Evolutionary conservation across 1,140 invertebrate genomes (phyloP), one percentile per base, ranked within the genome.

Genomic region (Drosophila pandora): DNA sequence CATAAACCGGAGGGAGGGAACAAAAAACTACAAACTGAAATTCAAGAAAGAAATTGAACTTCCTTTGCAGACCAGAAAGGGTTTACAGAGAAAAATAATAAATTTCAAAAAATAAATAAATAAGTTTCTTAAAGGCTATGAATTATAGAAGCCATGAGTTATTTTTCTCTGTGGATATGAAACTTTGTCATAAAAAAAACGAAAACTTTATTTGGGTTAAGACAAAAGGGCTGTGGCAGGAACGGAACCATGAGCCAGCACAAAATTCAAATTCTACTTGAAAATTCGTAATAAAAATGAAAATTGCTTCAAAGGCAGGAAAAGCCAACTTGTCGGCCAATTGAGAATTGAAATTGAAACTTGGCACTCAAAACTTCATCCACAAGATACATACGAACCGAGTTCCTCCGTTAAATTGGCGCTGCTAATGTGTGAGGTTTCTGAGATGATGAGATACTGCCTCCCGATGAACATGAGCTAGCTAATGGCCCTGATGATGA

Each of bases 331-430:
- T 82, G 75, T 60, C 61, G 69, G 71, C 50, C 80, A 83, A 79
- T 71, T 84, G 80, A 79, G 76, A 75, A 76, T 65, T 61, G 78
- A 84, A 84, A 85, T 82, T 69, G 79, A 82, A 83, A 84, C 65
- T n/a, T n/a, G n/a, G n/a, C n/a, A n/a, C n/a, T n/a, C n/a, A n/a
- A n/a, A n/a, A n/a, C n/a, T n/a, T n/a, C n/a, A n/a, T n/a, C n/a
- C n/a, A n/a, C n/a, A n/a, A n/a, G n/a, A n/a, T n/a, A n/a, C n/a
- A n/a, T n/a, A n/a, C n/a, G n/a, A n/a, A n/a, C n/a, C n/a, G n/a
- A n/a, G n/a, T n/a, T n/a, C n/a, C n/a, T n/a, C n/a, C n/a, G n/a
- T n/a, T n/a, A 73, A 74, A 74, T 74, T 73, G 53, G 71, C 17
- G 17, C 60, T 74, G 60, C 71, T 74, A 74, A 74, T 74, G 71